phyloP scores from a whole-genome alignment of 2,797 vertebrate genomes.

The Huso huso region DNA sequence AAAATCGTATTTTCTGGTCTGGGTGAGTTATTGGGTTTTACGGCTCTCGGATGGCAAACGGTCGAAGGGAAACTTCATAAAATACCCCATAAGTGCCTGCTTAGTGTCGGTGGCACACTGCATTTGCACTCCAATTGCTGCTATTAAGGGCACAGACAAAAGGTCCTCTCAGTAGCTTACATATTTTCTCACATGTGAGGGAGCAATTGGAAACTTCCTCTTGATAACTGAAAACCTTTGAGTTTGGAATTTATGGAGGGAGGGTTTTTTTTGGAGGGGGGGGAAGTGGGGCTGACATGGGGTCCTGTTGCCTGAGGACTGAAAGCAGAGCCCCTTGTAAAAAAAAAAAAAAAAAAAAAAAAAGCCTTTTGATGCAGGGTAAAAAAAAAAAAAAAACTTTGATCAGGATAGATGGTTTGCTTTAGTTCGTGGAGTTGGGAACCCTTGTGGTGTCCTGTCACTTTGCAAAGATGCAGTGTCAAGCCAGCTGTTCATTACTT shows the following conservation, averaged over 20 bases:
- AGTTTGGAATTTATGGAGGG: conserved; percentile 60
- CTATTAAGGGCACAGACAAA: conserved; percentile 53
- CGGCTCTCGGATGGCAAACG: conserved; percentile 42
- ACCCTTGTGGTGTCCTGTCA: not conserved
- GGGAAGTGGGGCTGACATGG: conserved; percentile 31
- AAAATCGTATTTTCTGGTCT: conserved; percentile 9
- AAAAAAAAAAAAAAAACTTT: conserved; percentile 29
- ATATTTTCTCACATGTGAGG: conserved; percentile 59
- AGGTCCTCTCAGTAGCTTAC: conserved; percentile 58
- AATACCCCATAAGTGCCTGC: conserved; percentile 46
- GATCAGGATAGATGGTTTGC: conserved; percentile 27
- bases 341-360: conserved; percentile 34
- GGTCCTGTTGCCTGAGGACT: conserved; percentile 45
- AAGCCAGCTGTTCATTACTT: too few relatives aligned
- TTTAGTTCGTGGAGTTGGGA: conserved; percentile 16
- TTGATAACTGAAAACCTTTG: conserved; percentile 56
- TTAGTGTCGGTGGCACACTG: conserved; percentile 50
- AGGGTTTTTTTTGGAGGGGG: conserved; percentile 35
- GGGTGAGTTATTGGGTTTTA: conserved; percentile 42
- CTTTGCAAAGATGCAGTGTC: too few relatives aligned
- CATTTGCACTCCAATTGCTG: conserved; percentile 49
- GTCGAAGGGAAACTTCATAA: conserved; percentile 45
- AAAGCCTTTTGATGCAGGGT: conserved; percentile 32
- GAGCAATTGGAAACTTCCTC: conserved; percentile 63
- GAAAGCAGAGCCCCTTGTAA: conserved; percentile 49